Evolutionary conservation across 2,888 invertebrate species (phyloP).

Genomic region (Idaea biselata): DNA sequence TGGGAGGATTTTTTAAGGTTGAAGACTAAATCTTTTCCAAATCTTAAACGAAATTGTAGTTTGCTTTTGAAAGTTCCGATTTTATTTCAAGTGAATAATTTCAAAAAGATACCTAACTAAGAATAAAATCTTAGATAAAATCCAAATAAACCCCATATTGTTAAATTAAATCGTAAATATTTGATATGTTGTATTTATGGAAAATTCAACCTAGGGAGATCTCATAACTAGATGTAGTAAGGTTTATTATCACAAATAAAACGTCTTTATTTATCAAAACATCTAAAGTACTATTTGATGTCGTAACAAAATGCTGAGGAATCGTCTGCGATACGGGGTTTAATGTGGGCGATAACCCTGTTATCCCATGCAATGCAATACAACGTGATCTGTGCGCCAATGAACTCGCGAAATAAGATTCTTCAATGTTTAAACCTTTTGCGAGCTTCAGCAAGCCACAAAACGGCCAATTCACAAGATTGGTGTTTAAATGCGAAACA

Average conservation of each 20-base stretch:
- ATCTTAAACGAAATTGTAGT: too few species aligned
- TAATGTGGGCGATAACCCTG: conserved; percentile 26
- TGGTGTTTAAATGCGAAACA: conserved; percentile 16
- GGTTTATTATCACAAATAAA: neutral
- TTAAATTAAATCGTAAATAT: too few species aligned
- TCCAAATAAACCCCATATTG: too few species aligned
- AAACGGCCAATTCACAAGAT: conserved; percentile 19
- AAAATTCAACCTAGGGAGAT: too few species aligned
- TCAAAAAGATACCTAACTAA: too few species aligned
- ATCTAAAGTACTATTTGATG: neutral
- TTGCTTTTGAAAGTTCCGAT: too few species aligned
- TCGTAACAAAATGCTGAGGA: conserved; percentile 1
- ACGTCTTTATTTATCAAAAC: neutral
- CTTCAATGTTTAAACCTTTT: conserved; percentile 17
- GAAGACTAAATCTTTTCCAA: too few species aligned
- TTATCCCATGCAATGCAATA: conserved; percentile 18
- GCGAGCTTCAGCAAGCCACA: conserved; percentile 17
- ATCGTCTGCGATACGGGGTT: conserved; percentile 17
- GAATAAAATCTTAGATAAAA: too few species aligned
- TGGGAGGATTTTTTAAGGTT: too few species aligned
- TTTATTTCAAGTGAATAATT: too few species aligned
- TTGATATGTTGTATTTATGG: too few species aligned
- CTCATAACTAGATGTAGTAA: neutral
- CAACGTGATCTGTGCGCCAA: conserved; percentile 28
- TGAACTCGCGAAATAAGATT: conserved; percentile 26